These are phyloP conservation scores for Rhopalosiphum padi DNA, from an alignment of 1,140 invertebrate genomes.

Conservation along the genomic window DNA sequence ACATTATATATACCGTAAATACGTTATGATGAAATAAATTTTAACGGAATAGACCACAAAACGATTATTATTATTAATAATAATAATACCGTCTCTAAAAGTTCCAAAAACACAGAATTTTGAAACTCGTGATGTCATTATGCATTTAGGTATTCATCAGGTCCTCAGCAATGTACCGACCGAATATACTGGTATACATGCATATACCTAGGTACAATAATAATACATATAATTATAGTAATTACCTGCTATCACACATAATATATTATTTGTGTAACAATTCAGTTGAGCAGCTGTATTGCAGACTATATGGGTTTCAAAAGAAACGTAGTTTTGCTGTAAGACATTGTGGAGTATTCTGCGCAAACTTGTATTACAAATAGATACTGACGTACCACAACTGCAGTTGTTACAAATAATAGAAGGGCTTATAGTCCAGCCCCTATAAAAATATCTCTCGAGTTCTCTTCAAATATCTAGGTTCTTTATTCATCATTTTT, in stretches of 20 bases:
- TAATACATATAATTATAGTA: neutral
- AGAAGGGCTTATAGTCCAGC: neutral
- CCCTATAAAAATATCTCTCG: no score
- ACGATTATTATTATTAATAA: neutral
- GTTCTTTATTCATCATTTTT: no score
- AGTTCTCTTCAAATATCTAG: neutral
- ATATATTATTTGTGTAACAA: neutral
- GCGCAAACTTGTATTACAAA: no score
- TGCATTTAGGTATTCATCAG: no score
- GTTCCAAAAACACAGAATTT: neutral
- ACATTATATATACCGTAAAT: neutral
- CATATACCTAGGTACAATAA: neutral
- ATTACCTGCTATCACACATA: no score
- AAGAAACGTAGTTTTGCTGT: neutral
- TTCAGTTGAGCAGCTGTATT: neutral
- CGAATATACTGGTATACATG: neutral
- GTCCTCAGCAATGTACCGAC: neutral
- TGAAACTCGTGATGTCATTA: neutral
- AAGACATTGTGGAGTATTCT: no score
- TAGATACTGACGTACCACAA: neutral
- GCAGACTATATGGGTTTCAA: neutral
- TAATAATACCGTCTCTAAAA: neutral
- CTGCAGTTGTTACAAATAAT: neutral
- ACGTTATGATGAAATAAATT: neutral
- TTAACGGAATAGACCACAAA: neutral